These are phyloP conservation scores for Nomada hirtipes DNA, from an alignment of 2,888 invertebrate species.

Conservation along the genomic window DNA sequence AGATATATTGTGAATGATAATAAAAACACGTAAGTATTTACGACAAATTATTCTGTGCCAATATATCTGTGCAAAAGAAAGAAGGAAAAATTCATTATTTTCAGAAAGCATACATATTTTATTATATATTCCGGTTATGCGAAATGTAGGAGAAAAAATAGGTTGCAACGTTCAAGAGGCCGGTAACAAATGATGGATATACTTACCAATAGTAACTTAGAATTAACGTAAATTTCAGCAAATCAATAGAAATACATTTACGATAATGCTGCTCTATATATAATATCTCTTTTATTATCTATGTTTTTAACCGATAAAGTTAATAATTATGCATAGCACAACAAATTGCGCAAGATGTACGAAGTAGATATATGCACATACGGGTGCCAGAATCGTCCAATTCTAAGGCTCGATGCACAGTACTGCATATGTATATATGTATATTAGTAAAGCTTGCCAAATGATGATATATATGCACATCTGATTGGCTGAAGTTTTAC, in stretches of 20 bases:
- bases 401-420: constrained; percentile 15
- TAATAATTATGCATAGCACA: constrained; percentile 25
- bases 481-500: constrained; percentile 8
- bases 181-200: constrained; percentile 9
- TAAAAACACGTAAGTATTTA: background rate
- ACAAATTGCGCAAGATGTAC: constrained; percentile 29
- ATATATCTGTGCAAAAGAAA: background rate
- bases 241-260: background rate
- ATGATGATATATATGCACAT: background rate
- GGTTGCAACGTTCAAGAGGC: background rate
- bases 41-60: background rate
- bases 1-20: constrained; percentile 24
- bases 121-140: background rate
- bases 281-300: background rate
- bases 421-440: background rate
- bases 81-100: background rate
- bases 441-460: background rate
- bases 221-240: background rate
- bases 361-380: background rate
- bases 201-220: constrained; percentile 11
- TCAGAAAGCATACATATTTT: background rate
- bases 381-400: constrained; percentile 5
- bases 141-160: background rate
- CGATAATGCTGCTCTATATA: constrained; percentile 5
- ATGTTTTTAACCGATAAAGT: background rate